phyloP scores from a whole-genome alignment of 1,140 invertebrate genomes.

The Drosophila tsacasi region DNA sequence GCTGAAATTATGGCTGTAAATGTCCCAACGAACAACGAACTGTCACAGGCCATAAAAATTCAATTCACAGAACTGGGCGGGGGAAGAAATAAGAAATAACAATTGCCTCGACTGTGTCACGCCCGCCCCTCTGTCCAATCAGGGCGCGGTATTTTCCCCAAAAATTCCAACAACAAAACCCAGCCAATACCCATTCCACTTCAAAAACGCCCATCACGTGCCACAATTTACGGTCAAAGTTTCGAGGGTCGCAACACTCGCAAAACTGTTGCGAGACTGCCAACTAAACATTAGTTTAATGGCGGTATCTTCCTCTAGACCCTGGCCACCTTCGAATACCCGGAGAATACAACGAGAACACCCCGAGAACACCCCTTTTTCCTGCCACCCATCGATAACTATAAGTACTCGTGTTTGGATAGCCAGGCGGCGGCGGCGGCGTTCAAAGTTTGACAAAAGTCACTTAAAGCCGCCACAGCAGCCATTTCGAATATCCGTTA shows the following conservation, averaged over 20 bases:
- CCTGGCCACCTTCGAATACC: background rate
- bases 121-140: constrained; percentile 45
- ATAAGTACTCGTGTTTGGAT: constrained; percentile 69
- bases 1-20: constrained; percentile 11
- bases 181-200: constrained; percentile 6
- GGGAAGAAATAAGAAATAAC: constrained; percentile 51
- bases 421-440: constrained; percentile 43
- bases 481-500: constrained; percentile 79
- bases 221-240: constrained; percentile 81
- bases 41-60: constrained; percentile 80
- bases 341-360: background rate
- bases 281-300: constrained; percentile 83
- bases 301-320: constrained; percentile 36
- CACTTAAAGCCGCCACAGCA: constrained; percentile 75
- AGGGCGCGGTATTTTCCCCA: constrained; percentile 4
- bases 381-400: constrained; percentile 64
- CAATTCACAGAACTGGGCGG: constrained; percentile 53
- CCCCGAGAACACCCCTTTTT: background rate
- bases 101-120: constrained; percentile 49
- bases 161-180: constrained; percentile 23
- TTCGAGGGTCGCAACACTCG: constrained; percentile 74
- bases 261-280: constrained; percentile 77
- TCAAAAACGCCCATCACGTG: constrained; percentile 69
- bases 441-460: constrained; percentile 78
- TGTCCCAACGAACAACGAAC: constrained; percentile 50